Percentiles rank a stretch among this genome's conserved stretches.
Conservation (phyloP, 1,140 invertebrate species). For the Drosophila yakuba region DNA sequence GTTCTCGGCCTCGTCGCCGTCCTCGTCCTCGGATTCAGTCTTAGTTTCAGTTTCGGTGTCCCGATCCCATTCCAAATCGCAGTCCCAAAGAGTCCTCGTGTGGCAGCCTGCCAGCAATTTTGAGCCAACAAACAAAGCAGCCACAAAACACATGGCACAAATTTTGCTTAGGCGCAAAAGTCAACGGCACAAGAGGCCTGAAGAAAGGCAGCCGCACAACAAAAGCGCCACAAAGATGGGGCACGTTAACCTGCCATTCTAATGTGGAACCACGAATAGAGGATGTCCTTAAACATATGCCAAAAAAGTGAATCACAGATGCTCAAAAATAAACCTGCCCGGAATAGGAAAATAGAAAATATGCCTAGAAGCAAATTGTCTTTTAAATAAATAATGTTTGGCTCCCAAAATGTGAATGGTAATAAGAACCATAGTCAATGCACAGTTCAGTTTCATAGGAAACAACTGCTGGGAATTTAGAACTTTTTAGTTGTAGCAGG, state of each 20-base stretch:
- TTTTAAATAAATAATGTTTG: too few relatives aligned
- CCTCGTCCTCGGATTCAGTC: constrained; percentile 5
- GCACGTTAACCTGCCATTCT: constrained; percentile 10
- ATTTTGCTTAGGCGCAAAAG: constrained; percentile 52
- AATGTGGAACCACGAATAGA: neutral
- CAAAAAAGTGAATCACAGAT: too few relatives aligned
- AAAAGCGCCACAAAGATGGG: constrained; percentile 43
- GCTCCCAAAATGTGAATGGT: neutral
- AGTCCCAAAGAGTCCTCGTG: constrained; percentile 37
- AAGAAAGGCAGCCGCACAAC: constrained; percentile 36
- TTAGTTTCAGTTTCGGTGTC: constrained; percentile 24
- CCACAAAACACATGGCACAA: constrained; percentile 55
- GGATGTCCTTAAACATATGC: constrained; percentile 3
- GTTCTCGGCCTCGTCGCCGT: neutral
- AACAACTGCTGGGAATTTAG: too few relatives aligned
- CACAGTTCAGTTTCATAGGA: too few relatives aligned
- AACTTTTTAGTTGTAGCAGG: neutral
- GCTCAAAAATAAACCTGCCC: too few relatives aligned
- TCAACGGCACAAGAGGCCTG: constrained; percentile 51
- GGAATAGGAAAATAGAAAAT: too few relatives aligned
- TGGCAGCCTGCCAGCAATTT: constrained; percentile 59
- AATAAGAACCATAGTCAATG: neutral
- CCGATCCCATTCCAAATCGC: constrained; percentile 13
- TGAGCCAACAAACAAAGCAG: constrained; percentile 44
- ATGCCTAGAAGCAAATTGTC: too few relatives aligned